phyloP scores from a whole-genome alignment of 2,113 vertebrate species.

The Murina feae region DNA sequence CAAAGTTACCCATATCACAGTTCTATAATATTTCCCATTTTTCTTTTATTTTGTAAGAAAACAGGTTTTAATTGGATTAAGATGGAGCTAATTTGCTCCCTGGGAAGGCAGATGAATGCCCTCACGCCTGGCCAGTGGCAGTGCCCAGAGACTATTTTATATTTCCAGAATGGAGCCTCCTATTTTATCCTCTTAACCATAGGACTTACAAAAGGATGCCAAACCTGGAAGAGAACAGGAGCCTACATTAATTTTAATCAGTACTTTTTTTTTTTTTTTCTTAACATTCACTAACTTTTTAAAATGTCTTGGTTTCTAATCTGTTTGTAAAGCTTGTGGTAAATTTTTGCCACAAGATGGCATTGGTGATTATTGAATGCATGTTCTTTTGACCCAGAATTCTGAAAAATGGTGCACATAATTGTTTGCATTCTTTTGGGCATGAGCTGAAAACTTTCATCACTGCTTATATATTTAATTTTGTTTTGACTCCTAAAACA shows the following conservation, averaged over 20 bases:
- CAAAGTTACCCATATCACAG: constrained; percentile 41
- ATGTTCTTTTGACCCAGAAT: constrained; percentile 22
- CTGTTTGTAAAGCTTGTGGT: constrained; percentile 44
- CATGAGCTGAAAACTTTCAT: constrained; percentile 54
- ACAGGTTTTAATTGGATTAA: constrained; percentile 34
- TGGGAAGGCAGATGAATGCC: constrained; percentile 15
- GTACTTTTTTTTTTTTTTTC: constrained; percentile 18
- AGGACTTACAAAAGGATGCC: not conserved
- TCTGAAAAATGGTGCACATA: not conserved
- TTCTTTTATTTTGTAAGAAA: constrained; percentile 13
- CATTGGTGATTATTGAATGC: constrained; percentile 66
- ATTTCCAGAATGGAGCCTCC: constrained; percentile 24
- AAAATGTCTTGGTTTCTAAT: constrained; percentile 14
- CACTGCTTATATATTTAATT: constrained; percentile 62
- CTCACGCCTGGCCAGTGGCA: not conserved
- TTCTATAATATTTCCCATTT: constrained; percentile 32
- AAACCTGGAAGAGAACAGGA: constrained; percentile 12
- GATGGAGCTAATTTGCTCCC: constrained; percentile 32
- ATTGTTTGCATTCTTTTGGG: constrained; percentile 36
- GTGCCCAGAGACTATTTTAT: constrained; percentile 41
- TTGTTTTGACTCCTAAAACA: constrained; percentile 64
- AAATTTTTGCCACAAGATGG: constrained; percentile 66
- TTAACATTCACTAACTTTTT: not conserved
- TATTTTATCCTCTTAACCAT: constrained; percentile 5
- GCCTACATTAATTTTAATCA: not conserved